Conservation (phyloP, 23 tunicate genomes). For the Ciona savignyi region DNA sequence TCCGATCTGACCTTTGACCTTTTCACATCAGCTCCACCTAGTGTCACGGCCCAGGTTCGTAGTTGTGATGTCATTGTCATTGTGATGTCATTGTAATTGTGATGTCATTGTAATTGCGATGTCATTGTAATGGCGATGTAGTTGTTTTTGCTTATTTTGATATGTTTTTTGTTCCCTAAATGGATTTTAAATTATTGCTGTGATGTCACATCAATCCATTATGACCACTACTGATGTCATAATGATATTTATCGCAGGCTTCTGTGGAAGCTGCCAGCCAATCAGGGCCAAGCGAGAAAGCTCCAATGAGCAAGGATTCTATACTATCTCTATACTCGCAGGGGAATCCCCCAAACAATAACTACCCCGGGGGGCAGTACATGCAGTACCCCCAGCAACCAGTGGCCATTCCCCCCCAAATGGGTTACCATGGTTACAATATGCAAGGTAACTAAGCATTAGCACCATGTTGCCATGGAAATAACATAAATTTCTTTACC, state of each 20-base stretch:
- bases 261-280: not conserved
- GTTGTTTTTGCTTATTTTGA: no score
- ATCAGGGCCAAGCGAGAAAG: slow-evolving; percentile 13
- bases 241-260: not conserved
- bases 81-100: not conserved
- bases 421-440: not conserved
- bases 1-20: slow-evolving; percentile 69
- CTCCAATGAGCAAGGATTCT: slow-evolving; percentile 58
- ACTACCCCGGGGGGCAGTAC: not conserved
- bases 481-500: no score
- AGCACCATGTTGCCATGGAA: no score
- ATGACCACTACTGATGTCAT: not conserved
- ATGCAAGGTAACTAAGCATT: no score
- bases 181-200: no score
- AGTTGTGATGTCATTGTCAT: not conserved
- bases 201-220: not conserved
- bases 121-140: not conserved
- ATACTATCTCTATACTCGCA: slow-evolving; percentile 61
- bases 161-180: no score
- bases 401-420: not conserved
- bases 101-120: not conserved
- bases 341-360: slow-evolving; percentile 11
- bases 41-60: not conserved
- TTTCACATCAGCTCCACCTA: slow-evolving; percentile 35
- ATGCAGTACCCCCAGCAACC: not conserved